phyloP scores from a whole-genome alignment of 1,140 invertebrate species.

The Tribolium madens region DNA sequence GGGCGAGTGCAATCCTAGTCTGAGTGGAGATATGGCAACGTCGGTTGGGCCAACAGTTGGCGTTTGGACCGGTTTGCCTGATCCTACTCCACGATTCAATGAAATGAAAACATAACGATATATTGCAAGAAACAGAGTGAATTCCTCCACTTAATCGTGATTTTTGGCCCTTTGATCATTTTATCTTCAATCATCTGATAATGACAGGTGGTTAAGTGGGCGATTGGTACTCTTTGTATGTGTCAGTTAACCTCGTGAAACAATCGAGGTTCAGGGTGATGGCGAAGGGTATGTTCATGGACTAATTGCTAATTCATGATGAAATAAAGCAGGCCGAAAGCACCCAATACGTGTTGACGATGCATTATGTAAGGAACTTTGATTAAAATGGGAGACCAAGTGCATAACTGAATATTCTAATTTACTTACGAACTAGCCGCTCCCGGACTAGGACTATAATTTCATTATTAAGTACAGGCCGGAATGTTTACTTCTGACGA shows the following conservation, averaged over 20 bases:
- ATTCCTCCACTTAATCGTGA: slow-evolving; percentile 33
- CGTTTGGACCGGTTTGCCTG: slow-evolving; percentile 44
- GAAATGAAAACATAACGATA: slow-evolving; percentile 48
- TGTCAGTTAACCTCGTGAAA: slow-evolving; percentile 29
- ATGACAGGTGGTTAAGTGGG: slow-evolving; percentile 44
- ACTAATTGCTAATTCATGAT: slow-evolving; percentile 34
- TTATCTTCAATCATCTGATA: slow-evolving; percentile 43
- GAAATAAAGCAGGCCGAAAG: slow-evolving; percentile 15
- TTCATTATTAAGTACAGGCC: slow-evolving; percentile 7
- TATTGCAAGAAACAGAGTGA: slow-evolving; percentile 38
- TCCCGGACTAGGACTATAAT: slow-evolving; percentile 5
- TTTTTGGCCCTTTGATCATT: slow-evolving; percentile 36
- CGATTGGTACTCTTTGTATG: slow-evolving; percentile 37
- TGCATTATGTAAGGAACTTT: slow-evolving; percentile 37
- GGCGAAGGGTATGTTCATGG: slow-evolving; percentile 1
- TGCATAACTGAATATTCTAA: slow-evolving; percentile 36
- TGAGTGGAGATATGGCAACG: slow-evolving; percentile 36
- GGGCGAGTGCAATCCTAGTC: slow-evolving; percentile 14
- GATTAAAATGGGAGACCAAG: slow-evolving; percentile 36
- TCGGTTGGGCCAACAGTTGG: slow-evolving; percentile 41
- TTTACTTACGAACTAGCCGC: slow-evolving; percentile 27
- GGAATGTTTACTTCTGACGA: background rate
- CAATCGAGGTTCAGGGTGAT: background rate
- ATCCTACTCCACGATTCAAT: slow-evolving; percentile 47
- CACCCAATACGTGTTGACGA: slow-evolving; percentile 27